A percentile compares a stretch with the other conserved stretches of the same genome.
phyloP scores from a whole-genome alignment of 1,140 invertebrate genomes.

The Pseudachorutes palmiensis region DNA sequence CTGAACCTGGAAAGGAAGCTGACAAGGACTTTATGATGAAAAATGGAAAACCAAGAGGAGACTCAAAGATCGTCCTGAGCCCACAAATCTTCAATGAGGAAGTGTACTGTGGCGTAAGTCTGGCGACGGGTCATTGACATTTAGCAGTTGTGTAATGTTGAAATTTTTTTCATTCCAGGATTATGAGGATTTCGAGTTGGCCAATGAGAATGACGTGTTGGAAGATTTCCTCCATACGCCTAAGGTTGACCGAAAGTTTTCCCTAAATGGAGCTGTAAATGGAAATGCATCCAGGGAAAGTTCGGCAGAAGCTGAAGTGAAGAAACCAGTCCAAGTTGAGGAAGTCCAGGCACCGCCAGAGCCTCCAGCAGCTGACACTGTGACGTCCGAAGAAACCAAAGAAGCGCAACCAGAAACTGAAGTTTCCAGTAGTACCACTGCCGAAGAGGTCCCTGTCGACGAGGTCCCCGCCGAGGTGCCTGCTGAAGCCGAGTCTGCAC shows the following conservation, averaged over 20 bases:
- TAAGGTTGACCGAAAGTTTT: conserved; percentile 16
- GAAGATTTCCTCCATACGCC: conserved; percentile 61
- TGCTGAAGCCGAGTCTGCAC: no score
- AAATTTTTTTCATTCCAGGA: conserved; percentile 59
- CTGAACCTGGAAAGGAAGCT: conserved; percentile 76
- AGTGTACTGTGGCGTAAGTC: conserved; percentile 80
- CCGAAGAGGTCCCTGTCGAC: no score
- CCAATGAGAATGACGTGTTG: conserved; percentile 81
- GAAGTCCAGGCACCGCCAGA: no score
- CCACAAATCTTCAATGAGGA: conserved; percentile 91
- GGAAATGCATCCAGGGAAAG: conserved; percentile 40
- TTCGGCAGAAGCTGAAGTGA: conserved; percentile 26
- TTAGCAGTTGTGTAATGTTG: no score
- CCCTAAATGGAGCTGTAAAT: conserved; percentile 31
- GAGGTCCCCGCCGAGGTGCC: no score
- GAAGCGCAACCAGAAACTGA: no score
- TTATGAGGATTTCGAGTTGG: conserved; percentile 83
- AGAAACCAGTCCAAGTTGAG: background rate
- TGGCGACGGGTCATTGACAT: background rate
- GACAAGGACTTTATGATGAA: conserved; percentile 88
- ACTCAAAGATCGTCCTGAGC: conserved; percentile 66
- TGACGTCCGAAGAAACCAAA: no score
- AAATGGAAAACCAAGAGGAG: conserved; percentile 55
- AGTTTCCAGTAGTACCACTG: no score
- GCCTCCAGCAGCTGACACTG: no score